Conservation (phyloP, 37 sponge, comb jelly and placozoan species). For the Aplysina aerophoba region DNA sequence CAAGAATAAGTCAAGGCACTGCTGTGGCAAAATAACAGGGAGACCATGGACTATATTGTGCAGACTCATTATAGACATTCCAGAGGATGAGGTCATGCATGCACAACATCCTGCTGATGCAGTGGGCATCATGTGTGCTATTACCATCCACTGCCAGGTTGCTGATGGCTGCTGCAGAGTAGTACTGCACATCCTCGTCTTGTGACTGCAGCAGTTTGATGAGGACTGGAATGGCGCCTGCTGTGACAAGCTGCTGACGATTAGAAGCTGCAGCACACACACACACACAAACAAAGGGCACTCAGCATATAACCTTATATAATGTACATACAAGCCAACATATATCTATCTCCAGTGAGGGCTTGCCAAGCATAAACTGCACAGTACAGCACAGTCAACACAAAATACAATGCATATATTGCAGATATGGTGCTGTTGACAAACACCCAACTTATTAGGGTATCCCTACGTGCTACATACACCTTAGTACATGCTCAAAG, state of each 20-base stretch:
- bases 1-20: too few species aligned
- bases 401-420: background rate
- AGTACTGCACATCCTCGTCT: slow-evolving; percentile 84
- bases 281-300: too few species aligned
- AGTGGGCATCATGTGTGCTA: background rate
- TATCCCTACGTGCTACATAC: background rate
- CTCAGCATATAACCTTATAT: background rate
- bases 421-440: background rate
- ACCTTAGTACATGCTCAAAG: background rate
- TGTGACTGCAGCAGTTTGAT: slow-evolving; percentile 63
- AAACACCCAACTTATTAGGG: too few species aligned
- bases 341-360: too few species aligned
- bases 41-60: too few species aligned
- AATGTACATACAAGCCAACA: too few species aligned
- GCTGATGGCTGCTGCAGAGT: slow-evolving; percentile 88
- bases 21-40: too few species aligned
- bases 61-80: too few species aligned
- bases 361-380: too few species aligned
- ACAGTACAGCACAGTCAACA: background rate
- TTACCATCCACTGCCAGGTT: slow-evolving; percentile 85
- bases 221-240: slow-evolving; percentile 74
- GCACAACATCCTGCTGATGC: too few species aligned
- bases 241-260: slow-evolving; percentile 59
- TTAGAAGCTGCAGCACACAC: slow-evolving; percentile 51
- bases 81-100: too few species aligned